Evolutionary conservation across 2,888 invertebrate genomes (phyloP).

Genomic region (Cremastinae sp.): DNA sequence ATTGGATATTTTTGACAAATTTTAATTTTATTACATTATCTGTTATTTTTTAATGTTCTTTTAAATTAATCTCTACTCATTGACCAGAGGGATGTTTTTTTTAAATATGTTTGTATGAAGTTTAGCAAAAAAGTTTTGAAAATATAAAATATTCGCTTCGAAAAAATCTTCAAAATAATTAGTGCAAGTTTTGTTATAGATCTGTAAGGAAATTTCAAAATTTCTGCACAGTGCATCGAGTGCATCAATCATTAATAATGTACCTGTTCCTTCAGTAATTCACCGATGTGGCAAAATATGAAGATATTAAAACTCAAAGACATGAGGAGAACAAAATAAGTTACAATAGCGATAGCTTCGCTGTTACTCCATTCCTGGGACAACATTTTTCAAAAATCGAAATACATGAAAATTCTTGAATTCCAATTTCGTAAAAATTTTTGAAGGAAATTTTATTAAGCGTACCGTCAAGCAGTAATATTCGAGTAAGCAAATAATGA

Average conservation of each 20-base stretch:
- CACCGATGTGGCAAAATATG: constrained; percentile 64
- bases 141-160: no score
- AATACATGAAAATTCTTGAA: neutral
- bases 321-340: constrained; percentile 43
- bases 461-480: constrained; percentile 72
- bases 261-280: constrained; percentile 71
- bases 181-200: no score
- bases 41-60: no score
- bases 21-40: no score
- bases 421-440: neutral
- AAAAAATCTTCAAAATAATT: no score
- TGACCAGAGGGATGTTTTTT: no score
- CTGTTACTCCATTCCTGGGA: constrained; percentile 45
- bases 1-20: neutral
- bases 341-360: constrained; percentile 43
- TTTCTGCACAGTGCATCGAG: no score
- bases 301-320: constrained; percentile 53
- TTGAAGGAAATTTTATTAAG: no score
- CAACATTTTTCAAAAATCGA: neutral
- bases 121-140: no score
- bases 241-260: neutral
- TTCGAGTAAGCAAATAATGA: constrained; percentile 74
- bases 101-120: no score
- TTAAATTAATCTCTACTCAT: no score
- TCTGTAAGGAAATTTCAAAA: no score